Percentiles rank a stretch among this genome's conserved stretches.
Conservation (phyloP, 2,888 invertebrate species). For the Acrobasis repandana region DNA sequence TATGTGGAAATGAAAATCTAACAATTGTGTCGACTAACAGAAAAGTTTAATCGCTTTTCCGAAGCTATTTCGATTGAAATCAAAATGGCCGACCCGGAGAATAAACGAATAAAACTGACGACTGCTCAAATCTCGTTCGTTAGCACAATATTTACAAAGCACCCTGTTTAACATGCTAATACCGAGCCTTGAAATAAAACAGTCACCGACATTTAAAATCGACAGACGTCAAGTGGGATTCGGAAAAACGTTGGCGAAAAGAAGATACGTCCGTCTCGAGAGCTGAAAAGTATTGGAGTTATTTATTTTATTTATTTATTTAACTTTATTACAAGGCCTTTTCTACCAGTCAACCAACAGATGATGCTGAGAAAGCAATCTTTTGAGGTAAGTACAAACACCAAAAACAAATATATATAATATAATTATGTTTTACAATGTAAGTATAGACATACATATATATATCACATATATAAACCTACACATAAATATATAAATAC, state of each 20-base stretch:
- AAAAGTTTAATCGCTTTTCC: conserved; percentile 6
- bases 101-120: conserved; percentile 7
- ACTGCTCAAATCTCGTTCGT: conserved; percentile 19
- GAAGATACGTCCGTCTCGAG: not conserved
- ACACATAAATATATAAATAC: too few species aligned
- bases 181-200: not conserved
- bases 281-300: not conserved
- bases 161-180: not conserved
- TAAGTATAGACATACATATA: too few species aligned
- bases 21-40: conserved; percentile 1
- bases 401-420: too few species aligned
- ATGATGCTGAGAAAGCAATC: too few species aligned
- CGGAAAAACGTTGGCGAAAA: conserved; percentile 32
- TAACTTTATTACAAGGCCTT: too few species aligned
- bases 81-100: not conserved
- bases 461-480: too few species aligned
- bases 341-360: too few species aligned
- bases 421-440: too few species aligned
- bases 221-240: not conserved
- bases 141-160: conserved; percentile 24
- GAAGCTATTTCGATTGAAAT: conserved; percentile 7
- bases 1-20: conserved; percentile 12
- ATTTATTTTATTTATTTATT: too few species aligned
- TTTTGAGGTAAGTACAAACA: too few species aligned
- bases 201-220: conserved; percentile 4